Evolutionary conservation across 2,113 vertebrate species (phyloP).

Genomic region (Sturnus vulgaris): DNA sequence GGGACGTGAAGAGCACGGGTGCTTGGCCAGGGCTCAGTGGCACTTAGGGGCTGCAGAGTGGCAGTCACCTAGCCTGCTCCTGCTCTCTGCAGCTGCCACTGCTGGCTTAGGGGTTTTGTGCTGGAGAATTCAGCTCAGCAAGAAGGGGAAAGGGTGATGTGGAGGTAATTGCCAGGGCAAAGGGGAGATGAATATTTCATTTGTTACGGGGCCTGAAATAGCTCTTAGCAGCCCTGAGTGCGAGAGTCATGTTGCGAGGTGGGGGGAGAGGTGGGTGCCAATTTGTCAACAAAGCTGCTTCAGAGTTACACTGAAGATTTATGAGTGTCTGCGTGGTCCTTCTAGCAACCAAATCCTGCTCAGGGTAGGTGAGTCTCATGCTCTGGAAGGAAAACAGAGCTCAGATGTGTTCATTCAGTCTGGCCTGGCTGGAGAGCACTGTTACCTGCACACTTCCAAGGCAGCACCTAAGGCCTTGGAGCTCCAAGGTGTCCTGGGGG

Average conservation of each 20-base stretch:
- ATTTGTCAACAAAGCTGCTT: conserved; percentile 46
- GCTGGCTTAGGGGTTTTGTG: neutral
- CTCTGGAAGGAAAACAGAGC: neutral
- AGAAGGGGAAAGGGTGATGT: neutral
- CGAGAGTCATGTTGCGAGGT: neutral
- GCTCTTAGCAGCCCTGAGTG: conserved; percentile 11
- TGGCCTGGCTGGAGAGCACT: neutral
- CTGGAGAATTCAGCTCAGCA: neutral
- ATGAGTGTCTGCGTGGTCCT: conserved; percentile 8
- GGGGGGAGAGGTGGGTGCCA: neutral
- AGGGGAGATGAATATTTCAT: conserved; percentile 37
- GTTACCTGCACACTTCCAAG: neutral
- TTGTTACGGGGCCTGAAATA: conserved; percentile 53
- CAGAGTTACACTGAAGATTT: conserved; percentile 34
- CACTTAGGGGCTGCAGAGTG: neutral
- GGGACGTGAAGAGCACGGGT: neutral
- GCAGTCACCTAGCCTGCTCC: neutral
- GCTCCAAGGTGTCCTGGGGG: neutral
- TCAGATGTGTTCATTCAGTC: neutral
- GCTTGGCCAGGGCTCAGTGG: neutral
- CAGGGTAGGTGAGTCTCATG: neutral
- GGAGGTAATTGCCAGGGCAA: conserved; percentile 26
- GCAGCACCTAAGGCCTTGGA: neutral
- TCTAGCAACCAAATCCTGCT: neutral
- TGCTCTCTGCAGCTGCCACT: neutral